Conservation (phyloP, 1,140 invertebrate genomes). For the Saxidomus purpurata region DNA sequence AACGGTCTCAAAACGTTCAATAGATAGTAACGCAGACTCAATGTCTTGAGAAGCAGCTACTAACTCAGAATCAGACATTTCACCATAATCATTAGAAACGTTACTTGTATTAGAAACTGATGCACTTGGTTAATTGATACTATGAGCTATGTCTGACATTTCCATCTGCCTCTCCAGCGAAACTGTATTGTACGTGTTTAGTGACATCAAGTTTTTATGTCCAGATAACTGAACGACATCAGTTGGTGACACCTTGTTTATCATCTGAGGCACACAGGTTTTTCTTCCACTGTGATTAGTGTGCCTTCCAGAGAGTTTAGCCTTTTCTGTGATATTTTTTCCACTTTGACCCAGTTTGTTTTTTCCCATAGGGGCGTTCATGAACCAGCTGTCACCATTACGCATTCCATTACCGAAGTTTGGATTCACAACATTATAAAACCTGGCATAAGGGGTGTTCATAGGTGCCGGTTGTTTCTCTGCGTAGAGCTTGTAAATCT, state of each 20-base stretch:
- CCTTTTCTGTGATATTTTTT: background rate
- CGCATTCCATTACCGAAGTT: background rate
- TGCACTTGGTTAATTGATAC: background rate
- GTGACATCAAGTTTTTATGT: slow-evolving; percentile 5
- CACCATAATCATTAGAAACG: background rate
- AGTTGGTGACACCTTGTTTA: background rate
- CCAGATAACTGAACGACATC: slow-evolving; percentile 16
- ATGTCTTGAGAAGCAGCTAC: slow-evolving; percentile 1
- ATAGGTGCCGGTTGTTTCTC: background rate
- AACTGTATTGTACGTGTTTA: slow-evolving; percentile 28
- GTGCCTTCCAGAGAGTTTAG: background rate
- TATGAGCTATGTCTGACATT: slow-evolving; percentile 7
- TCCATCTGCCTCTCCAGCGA: background rate
- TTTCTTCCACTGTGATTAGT: slow-evolving; percentile 15
- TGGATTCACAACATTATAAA: background rate
- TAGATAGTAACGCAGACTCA: background rate
- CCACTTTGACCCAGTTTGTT: background rate
- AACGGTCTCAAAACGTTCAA: background rate
- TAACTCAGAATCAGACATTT: slow-evolving; percentile 10
- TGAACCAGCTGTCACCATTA: background rate
- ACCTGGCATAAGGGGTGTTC: background rate
- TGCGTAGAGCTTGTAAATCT: background rate
- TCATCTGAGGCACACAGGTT: background rate
- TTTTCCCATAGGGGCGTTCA: slow-evolving; percentile 5
- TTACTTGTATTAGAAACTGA: too few relatives aligned